Percentiles rank a stretch among this genome's conserved stretches.
Evolutionary conservation across 2,888 invertebrate genomes (phyloP).

Genomic region (Phortica magna): DNA sequence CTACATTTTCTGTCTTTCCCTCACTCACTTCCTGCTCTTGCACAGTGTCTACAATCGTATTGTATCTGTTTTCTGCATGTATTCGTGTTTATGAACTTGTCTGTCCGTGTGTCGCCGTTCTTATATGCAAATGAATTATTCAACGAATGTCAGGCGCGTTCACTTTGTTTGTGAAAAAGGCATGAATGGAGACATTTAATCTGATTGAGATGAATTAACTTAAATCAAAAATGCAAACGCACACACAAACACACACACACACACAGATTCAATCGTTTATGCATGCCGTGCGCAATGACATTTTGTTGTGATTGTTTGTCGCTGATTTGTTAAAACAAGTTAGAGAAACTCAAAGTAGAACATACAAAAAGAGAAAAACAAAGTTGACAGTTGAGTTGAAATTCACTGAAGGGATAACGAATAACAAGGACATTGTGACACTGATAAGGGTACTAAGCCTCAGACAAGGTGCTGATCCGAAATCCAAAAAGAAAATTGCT

Average conservation of each 20-base stretch:
- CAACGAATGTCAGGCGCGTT: slow-evolving; percentile 32
- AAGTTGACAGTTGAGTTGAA: background rate
- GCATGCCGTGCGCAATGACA: no score
- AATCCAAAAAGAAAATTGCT: no score
- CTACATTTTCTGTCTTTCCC: no score
- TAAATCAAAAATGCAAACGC: slow-evolving; percentile 46
- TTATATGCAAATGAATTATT: slow-evolving; percentile 60
- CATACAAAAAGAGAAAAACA: slow-evolving; percentile 1
- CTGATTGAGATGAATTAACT: slow-evolving; percentile 67
- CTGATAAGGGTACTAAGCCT: background rate
- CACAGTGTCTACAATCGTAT: background rate
- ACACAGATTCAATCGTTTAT: no score
- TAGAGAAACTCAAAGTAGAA: background rate
- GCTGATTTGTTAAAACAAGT: slow-evolving; percentile 21
- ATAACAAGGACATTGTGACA: background rate
- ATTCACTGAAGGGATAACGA: no score
- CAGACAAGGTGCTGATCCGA: no score
- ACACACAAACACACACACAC: background rate
- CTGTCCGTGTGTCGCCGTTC: background rate
- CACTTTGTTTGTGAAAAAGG: no score
- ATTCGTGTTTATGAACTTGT: background rate
- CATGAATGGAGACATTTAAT: slow-evolving; percentile 57
- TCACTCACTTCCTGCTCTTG: no score
- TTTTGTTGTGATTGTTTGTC: slow-evolving; percentile 4
- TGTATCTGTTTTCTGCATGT: background rate